These are phyloP conservation scores for Calliphora vicina DNA, from an alignment of 1,140 invertebrate genomes.

Conservation along the genomic window DNA sequence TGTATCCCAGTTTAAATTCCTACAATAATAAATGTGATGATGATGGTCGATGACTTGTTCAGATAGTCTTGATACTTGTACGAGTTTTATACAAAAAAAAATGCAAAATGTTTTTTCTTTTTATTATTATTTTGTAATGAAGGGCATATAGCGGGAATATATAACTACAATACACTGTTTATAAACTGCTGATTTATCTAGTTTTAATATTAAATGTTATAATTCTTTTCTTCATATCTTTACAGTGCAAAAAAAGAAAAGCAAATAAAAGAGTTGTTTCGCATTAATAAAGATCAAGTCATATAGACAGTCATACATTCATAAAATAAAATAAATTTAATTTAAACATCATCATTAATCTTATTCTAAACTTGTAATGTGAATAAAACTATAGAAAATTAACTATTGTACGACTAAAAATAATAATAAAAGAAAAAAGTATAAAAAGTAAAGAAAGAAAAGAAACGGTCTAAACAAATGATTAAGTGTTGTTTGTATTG, in stretches of 20 bases:
- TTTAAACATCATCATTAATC: not conserved
- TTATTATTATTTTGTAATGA: not conserved
- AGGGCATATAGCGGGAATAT: not conserved
- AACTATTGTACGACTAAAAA: not conserved
- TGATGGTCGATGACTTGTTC: slow-evolving; percentile 6
- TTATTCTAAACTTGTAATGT: not conserved
- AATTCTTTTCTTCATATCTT: not conserved
- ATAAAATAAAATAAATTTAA: not conserved
- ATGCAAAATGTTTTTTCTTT: not conserved
- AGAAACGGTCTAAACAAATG: not conserved
- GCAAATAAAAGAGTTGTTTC: not conserved
- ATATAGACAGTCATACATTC: not conserved
- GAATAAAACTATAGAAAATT: not conserved
- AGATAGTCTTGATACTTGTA: not conserved
- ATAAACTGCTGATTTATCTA: not conserved
- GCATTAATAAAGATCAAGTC: not conserved
- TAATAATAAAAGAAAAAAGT: not conserved
- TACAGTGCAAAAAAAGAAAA: not conserved
- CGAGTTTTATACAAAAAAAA: not conserved
- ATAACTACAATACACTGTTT: not conserved
- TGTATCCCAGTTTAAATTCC: not conserved
- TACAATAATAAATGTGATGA: not conserved
- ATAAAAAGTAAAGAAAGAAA: not conserved
- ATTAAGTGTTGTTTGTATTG: not conserved
- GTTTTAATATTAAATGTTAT: not conserved